Evolutionary conservation across 2,888 invertebrate species (phyloP).

Genomic region (Noctua fimbriata): DNA sequence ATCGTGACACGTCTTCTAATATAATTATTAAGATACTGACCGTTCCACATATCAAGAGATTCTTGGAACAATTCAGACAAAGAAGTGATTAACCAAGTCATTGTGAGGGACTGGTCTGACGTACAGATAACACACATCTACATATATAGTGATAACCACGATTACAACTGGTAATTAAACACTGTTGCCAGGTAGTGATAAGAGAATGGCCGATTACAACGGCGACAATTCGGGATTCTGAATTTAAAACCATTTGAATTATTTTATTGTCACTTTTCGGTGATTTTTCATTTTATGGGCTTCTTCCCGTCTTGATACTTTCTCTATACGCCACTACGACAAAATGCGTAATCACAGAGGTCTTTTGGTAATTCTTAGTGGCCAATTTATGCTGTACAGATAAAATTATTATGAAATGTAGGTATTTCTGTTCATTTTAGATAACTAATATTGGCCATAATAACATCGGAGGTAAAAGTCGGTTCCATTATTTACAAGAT

Average conservation of each 20-base stretch:
- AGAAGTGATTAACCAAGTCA: slow-evolving; percentile 32
- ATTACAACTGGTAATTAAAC: slow-evolving; percentile 54
- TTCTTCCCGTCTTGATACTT: background rate
- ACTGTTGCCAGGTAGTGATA: slow-evolving; percentile 57
- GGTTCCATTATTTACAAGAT: background rate
- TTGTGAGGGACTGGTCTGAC: slow-evolving; percentile 50
- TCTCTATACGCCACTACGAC: background rate
- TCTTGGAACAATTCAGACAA: slow-evolving; percentile 36
- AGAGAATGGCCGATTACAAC: slow-evolving; percentile 40
- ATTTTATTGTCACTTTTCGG: background rate
- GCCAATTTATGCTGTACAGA: background rate
- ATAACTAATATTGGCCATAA: background rate
- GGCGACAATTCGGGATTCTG: background rate
- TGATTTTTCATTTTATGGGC: background rate
- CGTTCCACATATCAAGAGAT: background rate
- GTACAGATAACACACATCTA: slow-evolving; percentile 55
- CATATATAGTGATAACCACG: slow-evolving; percentile 52
- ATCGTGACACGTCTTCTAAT: background rate
- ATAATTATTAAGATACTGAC: slow-evolving; percentile 4
- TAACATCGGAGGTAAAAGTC: background rate
- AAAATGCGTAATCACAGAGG: background rate
- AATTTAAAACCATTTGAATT: background rate
- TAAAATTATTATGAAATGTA: background rate
- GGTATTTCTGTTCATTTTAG: background rate
- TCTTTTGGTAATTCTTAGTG: background rate